A percentile compares a stretch with the other conserved stretches of the same genome.
phyloP scores from a whole-genome alignment of 2,113 vertebrate genomes.

The Protobothrops flavoviridis region DNA sequence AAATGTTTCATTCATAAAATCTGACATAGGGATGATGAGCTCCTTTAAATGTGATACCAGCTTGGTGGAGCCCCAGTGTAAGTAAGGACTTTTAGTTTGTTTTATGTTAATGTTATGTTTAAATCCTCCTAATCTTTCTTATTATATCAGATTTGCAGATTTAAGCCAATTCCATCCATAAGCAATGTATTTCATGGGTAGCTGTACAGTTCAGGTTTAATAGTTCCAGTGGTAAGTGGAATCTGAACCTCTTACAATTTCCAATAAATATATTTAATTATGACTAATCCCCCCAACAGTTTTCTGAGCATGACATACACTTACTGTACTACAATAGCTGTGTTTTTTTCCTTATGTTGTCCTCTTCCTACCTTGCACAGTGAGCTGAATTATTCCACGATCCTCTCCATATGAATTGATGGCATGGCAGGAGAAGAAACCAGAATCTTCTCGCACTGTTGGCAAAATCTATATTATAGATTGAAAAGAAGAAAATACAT shows the following conservation, averaged over 20 bases:
- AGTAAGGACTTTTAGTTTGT: not conserved
- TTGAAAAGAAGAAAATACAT: slow-evolving; percentile 51
- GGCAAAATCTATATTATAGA: slow-evolving; percentile 84
- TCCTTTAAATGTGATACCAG: not conserved
- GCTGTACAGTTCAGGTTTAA: not conserved
- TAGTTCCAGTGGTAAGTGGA: not conserved
- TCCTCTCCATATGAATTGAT: slow-evolving; percentile 99
- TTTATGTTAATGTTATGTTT: not conserved
- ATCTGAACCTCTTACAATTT: not conserved
- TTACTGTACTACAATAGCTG: slow-evolving; percentile 31
- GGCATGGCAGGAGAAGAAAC: slow-evolving; percentile 98
- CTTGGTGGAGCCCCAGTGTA: not conserved
- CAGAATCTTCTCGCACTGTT: slow-evolving; percentile 95
- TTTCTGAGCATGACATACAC: slow-evolving; percentile 17
- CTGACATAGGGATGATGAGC: not conserved
- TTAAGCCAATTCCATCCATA: slow-evolving; percentile 7
- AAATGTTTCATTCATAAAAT: not conserved
- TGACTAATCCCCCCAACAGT: slow-evolving; percentile 11
- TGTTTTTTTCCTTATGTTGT: slow-evolving; percentile 38
- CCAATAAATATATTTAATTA: not conserved
- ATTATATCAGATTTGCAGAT: not conserved
- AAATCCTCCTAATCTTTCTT: not conserved
- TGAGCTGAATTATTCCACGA: slow-evolving; percentile 96
- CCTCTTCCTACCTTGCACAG: slow-evolving; percentile 88
- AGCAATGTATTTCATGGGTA: slow-evolving; percentile 9